These are phyloP conservation scores for Ephydatia muelleri DNA, from an alignment of 37 sponge, comb jelly and placozoan genomes.

Conservation along the genomic window DNA sequence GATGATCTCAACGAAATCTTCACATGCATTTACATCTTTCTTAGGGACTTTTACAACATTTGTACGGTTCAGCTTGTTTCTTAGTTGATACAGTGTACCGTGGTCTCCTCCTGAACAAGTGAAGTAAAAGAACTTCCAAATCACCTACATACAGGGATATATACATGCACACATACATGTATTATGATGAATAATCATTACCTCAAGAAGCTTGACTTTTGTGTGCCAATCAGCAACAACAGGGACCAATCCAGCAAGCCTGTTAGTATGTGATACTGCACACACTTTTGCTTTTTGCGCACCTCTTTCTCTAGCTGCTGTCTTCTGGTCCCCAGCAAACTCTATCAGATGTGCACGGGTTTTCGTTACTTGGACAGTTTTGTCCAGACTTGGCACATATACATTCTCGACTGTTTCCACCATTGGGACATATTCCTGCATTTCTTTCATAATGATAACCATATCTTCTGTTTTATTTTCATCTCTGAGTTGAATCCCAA, in stretches of 20 bases:
- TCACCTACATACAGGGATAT: constrained; percentile 10
- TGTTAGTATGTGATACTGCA: constrained; percentile 9
- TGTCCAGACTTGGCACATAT: constrained; percentile 12
- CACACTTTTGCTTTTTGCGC: background rate
- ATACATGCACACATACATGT: background rate
- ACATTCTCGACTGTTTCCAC: constrained; percentile 5
- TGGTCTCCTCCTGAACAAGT: constrained; percentile 17
- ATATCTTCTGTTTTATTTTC: constrained; percentile 50
- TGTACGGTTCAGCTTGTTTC: constrained; percentile 8
- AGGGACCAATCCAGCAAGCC: constrained; percentile 31
- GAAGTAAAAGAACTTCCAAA: constrained; percentile 39
- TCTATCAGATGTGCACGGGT: background rate
- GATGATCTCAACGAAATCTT: constrained; percentile 22
- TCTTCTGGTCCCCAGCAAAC: constrained; percentile 18
- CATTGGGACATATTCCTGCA: constrained; percentile 30
- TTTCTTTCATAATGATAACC: constrained; percentile 26
- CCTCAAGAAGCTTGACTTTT: constrained; percentile 23
- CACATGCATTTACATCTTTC: constrained; percentile 30
- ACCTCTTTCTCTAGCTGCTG: constrained; percentile 23
- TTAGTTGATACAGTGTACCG: constrained; percentile 34
- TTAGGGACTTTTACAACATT: constrained; percentile 30
- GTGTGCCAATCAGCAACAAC: constrained; percentile 33
- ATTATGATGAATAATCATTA: background rate
- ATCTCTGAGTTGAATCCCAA: constrained; percentile 27
- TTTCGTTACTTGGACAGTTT: background rate